These are phyloP conservation scores for Psittacula derbiana DNA, from an alignment of 2,797 vertebrate genomes.

Conservation along the genomic window DNA sequence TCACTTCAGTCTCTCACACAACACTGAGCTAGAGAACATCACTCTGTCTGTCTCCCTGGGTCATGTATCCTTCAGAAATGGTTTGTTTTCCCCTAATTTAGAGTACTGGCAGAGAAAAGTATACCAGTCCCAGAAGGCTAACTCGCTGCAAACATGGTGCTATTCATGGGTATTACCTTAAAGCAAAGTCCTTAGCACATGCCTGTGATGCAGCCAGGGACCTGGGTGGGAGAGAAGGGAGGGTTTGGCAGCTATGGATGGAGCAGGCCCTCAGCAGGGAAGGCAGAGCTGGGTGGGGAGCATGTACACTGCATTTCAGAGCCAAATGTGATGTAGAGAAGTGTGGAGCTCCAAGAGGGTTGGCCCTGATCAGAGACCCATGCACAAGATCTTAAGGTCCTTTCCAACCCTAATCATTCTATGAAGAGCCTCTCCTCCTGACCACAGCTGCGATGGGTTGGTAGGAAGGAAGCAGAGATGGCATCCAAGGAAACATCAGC, in stretches of 20 bases:
- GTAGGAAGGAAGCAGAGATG: not conserved
- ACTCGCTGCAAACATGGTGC: not conserved
- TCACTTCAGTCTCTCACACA: not conserved
- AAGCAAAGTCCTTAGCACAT: not conserved
- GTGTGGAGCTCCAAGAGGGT: not conserved
- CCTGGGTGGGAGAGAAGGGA: not conserved
- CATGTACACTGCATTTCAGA: not conserved
- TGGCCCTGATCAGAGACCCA: not conserved
- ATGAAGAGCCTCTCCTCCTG: not conserved
- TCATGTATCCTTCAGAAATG: not conserved
- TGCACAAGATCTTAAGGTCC: not conserved
- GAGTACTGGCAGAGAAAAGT: not conserved
- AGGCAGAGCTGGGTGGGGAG: not conserved
- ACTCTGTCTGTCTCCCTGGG: not conserved
- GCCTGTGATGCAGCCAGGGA: not conserved
- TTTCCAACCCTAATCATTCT: not conserved
- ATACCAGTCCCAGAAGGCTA: not conserved
- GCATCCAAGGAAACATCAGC: not conserved
- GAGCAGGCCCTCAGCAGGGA: not conserved
- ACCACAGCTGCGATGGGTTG: not conserved
- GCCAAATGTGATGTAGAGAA: not conserved
- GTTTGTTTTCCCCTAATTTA: not conserved
- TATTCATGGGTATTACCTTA: not conserved
- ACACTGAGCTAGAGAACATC: not conserved
- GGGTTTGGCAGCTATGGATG: not conserved